Base-by-base conservation (phyloP, 2,888 invertebrate genomes). In the Thymelicus sylvestris region DNA sequence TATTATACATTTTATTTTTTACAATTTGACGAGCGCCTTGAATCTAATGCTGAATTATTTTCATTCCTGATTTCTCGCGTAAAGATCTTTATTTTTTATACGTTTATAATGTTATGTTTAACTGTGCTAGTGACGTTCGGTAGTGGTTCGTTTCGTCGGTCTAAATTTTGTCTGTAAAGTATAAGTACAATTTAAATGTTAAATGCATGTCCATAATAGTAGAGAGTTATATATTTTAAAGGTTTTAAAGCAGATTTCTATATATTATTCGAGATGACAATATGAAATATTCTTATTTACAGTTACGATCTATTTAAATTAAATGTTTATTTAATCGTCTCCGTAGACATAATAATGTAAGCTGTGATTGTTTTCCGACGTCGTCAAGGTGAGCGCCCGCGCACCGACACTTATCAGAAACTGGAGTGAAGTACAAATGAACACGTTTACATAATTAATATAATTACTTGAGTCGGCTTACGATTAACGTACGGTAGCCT, bases 61-160 rank as follows among this genome's bases (percentile, higher is more conserved):
- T 89, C 92, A 92, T 93, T 92, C 92, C 92, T 91, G 76, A 82
- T 86, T 86, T 89, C 83, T 89, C 88, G 87, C 88, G 84, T 85
- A 81, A 89, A 92, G 90, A 93, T 92, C 91, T 93, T 93, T 93
- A 92, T 92, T 93, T 92, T 93, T 91, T 92, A 91, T 89, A 91
- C 87, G 85, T 91, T 92, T 91, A 80, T 85, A 81, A 81, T 81
- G 78, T 81, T 80, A 81, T 82, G 81, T 84, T 74, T 77, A 31
- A 77, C 78, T 83, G 83, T 78, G 79, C 83, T 87, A 84, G 83
- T 80, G 82, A 81, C 80, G 85, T 86, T 86, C 80, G 77, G 78
- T 83, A 79, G 81, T 82, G 77, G 80, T 85, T 84, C 80, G 77
- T 86, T 84, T 78, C 81, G 83, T 87, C 91, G 91, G 91, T 90